phyloP scores from a whole-genome alignment of 2,888 invertebrate genomes.

The Automeris io region DNA sequence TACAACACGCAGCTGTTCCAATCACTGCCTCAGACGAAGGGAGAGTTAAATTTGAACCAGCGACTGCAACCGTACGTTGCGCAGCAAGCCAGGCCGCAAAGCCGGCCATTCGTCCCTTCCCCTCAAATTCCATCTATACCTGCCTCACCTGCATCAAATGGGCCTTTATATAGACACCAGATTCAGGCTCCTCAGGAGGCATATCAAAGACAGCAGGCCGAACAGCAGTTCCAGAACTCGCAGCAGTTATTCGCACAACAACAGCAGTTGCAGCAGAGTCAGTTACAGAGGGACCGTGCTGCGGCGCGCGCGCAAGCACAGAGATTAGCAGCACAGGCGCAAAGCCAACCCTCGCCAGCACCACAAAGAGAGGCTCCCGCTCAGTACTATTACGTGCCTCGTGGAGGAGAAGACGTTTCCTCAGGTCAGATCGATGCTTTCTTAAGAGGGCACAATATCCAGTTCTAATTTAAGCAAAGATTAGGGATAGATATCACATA shows the following conservation, averaged over 20 bases:
- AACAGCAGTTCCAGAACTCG: slow-evolving; percentile 78
- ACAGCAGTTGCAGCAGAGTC: slow-evolving; percentile 82
- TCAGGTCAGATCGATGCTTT: slow-evolving; percentile 88
- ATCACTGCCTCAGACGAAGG: slow-evolving; percentile 83
- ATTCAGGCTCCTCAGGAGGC: slow-evolving; percentile 62
- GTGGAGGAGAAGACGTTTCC: slow-evolving; percentile 65
- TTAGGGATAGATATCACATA: slow-evolving; percentile 22
- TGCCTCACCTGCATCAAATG: slow-evolving; percentile 40
- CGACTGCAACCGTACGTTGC: slow-evolving; percentile 85
- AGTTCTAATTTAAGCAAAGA: slow-evolving; percentile 64
- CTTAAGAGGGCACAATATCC: slow-evolving; percentile 83
- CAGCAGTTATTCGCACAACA: slow-evolving; percentile 81
- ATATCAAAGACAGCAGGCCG: slow-evolving; percentile 79
- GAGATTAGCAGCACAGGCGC: slow-evolving; percentile 51
- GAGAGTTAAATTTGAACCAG: slow-evolving; percentile 83
- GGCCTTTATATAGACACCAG: slow-evolving; percentile 70
- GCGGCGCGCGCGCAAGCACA: slow-evolving; percentile 72
- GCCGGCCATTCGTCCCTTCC: slow-evolving; percentile 76
- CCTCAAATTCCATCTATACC: slow-evolving; percentile 74
- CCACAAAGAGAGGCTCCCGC: slow-evolving; percentile 37
- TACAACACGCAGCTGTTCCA: slow-evolving; percentile 89
- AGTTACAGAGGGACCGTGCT: slow-evolving; percentile 77
- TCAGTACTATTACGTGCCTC: slow-evolving; percentile 79
- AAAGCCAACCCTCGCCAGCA: slow-evolving; percentile 37
- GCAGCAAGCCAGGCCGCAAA: slow-evolving; percentile 68